Conservation (phyloP, 1,140 invertebrate species). For the Euglossa dilemma region DNA sequence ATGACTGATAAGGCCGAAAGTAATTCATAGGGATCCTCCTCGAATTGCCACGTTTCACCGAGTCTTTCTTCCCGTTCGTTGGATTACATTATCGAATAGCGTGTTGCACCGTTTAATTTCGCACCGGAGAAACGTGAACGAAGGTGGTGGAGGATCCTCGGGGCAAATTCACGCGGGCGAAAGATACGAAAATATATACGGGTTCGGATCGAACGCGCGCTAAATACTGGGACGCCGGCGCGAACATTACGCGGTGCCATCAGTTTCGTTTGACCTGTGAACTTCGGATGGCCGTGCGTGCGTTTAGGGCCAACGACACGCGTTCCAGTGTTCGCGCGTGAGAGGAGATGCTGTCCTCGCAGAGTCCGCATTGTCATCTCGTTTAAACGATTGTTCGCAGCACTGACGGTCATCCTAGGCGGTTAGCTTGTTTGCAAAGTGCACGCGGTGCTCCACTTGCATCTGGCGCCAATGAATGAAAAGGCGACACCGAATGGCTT, state of each 20-base stretch:
- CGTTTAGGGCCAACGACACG: constrained; percentile 63
- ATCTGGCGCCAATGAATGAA: constrained; percentile 38
- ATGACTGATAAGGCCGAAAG: neutral
- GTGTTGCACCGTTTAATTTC: too few relatives aligned
- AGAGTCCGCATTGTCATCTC: constrained; percentile 61
- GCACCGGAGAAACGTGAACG: too few relatives aligned
- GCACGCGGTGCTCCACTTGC: constrained; percentile 27
- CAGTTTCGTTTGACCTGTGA: constrained; percentile 56
- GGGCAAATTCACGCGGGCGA: too few relatives aligned
- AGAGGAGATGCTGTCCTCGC: constrained; percentile 19
- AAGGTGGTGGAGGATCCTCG: too few relatives aligned
- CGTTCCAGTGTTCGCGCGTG: constrained; percentile 21
- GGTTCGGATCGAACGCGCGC: neutral
- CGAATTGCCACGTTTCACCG: too few relatives aligned
- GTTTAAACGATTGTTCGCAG: constrained; percentile 62
- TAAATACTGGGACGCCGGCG: constrained; percentile 29
- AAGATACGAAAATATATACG: too few relatives aligned
- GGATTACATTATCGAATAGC: neutral
- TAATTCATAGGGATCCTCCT: too few relatives aligned
- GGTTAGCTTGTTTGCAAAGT: constrained; percentile 45
- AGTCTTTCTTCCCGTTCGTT: neutral
- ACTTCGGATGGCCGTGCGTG: constrained; percentile 42
- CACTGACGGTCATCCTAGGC: neutral
- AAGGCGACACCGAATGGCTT: constrained; percentile 25
- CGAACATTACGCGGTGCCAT: constrained; percentile 49